Base-by-base conservation (phyloP, 2,888 invertebrate genomes). In the Eupithecia subfuscata region DNA sequence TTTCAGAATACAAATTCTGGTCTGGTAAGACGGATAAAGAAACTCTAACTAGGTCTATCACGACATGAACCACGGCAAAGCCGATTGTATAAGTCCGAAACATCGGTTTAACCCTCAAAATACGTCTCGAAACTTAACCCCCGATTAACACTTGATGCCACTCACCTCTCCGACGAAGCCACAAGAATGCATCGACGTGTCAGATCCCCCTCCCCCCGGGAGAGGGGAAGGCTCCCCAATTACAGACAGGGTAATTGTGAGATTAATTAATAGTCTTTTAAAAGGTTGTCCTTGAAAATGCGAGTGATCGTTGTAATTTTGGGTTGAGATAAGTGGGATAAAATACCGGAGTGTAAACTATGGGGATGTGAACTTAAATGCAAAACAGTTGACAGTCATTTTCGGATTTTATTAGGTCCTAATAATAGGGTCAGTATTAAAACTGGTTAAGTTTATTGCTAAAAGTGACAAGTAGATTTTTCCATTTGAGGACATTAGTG, bases 141-240 rank as follows among this genome's bases (percentile, higher is more conserved):
- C n/a, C 45, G 74, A 71, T 81, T 76, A 83, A 75, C 34, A 76
- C 30, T 45, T 71, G 37, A 86, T 87, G 82, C 48, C 79, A 84
- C 85, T 82, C 78, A 82, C 77, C 88, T 82, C 82, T 82, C 86
- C 85, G 85, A 82, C 82, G 92, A 93, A 94, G 93, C 93, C 94
- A 80, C 91, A 93, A 92, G 91, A 93, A 93, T 92, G 93, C 92
- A 89, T 89, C 90, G 89, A 89, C 88, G 90, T 90, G 90, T 89
- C 90, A 91, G 90, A 91, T 90, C 87, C 89, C 79, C 85, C 84
- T 85, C 87, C 85, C 82, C 82, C 82, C 65, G 69, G 43, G 63
- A 63, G 22, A 14, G 65, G 30, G 34, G 45, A 70, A 63, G 64
- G 52, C 25, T 68, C 70, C 75, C 75, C 63, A 77, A 75, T 75